Evolutionary conservation across 2,888 invertebrate species (phyloP).

Genomic region (Leucoma salicis): DNA sequence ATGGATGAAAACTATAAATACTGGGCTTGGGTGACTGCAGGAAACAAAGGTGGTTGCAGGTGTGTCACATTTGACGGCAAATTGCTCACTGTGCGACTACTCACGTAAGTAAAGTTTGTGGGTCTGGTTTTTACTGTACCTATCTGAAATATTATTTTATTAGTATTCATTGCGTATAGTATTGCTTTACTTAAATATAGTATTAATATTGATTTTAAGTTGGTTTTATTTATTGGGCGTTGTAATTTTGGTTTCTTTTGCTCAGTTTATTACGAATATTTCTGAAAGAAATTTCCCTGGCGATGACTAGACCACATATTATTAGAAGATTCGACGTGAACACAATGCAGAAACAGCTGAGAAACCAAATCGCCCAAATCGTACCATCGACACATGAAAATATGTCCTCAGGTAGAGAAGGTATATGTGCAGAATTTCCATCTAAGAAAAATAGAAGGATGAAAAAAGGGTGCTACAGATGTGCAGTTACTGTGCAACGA

Average conservation of each 20-base stretch:
- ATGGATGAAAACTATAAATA: too few species aligned
- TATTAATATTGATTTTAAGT: background rate
- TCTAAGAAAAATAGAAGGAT: background rate
- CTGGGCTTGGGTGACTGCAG: background rate
- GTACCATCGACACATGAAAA: background rate
- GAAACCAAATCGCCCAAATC: background rate
- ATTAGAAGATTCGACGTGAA: constrained; percentile 11
- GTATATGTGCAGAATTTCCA: background rate
- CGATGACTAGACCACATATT: constrained; percentile 15
- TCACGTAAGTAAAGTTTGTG: constrained; percentile 2
- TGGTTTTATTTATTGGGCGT: background rate
- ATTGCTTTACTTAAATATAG: background rate
- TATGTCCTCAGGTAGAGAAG: background rate
- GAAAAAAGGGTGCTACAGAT: constrained; percentile 4
- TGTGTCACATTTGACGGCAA: constrained; percentile 4
- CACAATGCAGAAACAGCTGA: constrained; percentile 2
- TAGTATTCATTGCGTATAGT: background rate
- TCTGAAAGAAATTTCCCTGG: constrained; percentile 18
- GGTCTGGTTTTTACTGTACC: too few species aligned
- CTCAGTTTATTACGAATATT: constrained; percentile 17
- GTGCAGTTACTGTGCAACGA: constrained; percentile 16
- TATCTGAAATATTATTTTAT: too few species aligned
- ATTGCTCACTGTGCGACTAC: constrained; percentile 8
- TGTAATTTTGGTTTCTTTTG: constrained; percentile 13
- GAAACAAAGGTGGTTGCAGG: background rate